phyloP scores from a whole-genome alignment of 2,888 invertebrate genomes.

The Xanthorhoe spadicearia region DNA sequence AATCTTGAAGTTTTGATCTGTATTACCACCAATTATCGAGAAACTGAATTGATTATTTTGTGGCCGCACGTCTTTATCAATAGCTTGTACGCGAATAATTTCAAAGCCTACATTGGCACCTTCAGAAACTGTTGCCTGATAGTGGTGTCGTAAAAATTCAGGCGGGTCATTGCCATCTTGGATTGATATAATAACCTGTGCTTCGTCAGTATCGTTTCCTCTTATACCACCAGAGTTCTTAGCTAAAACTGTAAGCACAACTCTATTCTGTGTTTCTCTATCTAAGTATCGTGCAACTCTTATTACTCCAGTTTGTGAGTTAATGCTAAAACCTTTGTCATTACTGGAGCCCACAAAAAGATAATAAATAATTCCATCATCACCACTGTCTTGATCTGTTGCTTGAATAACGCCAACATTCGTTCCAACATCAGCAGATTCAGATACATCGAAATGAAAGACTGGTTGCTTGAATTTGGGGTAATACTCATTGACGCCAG shows the following conservation, averaged over 20 bases:
- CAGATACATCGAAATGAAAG: constrained; percentile 96
- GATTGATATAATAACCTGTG: constrained; percentile 96
- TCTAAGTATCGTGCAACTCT: constrained; percentile 92
- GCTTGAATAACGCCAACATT: constrained; percentile 94
- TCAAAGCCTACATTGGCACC: constrained; percentile 90
- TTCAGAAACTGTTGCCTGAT: constrained; percentile 93
- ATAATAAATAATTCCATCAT: constrained; percentile 95
- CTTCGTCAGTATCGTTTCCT: constrained; percentile 98
- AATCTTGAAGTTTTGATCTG: constrained; percentile 93
- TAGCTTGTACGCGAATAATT: constrained; percentile 91
- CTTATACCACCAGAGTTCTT: constrained; percentile 97
- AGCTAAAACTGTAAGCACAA: constrained; percentile 95
- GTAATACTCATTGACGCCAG: constrained; percentile 94
- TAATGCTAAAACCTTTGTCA: constrained; percentile 94
- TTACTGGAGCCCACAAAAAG: constrained; percentile 97
- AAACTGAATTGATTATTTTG: constrained; percentile 97
- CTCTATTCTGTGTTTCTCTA: constrained; percentile 94
- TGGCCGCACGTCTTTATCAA: constrained; percentile 95
- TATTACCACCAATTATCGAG: constrained; percentile 93
- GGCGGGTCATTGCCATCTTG: constrained; percentile 99
- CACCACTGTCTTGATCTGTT: constrained; percentile 94
- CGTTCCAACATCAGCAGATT: constrained; percentile 94
- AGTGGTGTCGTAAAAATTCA: constrained; percentile 91
- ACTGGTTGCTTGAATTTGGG: constrained; percentile 95
- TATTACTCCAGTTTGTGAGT: constrained; percentile 92